Base-by-base conservation (phyloP, 2,797 vertebrate genomes). In the Peromyscus melanophrys region DNA sequence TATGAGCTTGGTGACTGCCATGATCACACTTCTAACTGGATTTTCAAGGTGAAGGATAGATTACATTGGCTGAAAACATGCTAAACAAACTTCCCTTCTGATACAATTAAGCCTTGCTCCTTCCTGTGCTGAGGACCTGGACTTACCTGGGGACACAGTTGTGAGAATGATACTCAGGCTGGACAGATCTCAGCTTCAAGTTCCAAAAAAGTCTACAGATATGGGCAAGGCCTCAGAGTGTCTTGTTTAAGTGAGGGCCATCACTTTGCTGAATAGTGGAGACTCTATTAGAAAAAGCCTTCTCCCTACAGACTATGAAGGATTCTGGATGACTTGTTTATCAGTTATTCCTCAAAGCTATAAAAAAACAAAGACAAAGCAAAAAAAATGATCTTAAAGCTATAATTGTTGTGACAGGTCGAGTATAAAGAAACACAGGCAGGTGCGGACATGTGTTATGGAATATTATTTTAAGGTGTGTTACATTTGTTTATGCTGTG, bases 41-140 rank as follows among this genome's bases (percentile, higher is more conserved):
- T 92, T 93, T 95, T 40, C 84, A 94, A 57, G 63, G 78, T 71
- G 57, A 69, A 55, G 63, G 55, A 92, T 96, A 84, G 97, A 96
- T 97, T 87, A 92, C 77, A 52, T 1, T 67, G 77, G n/a, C 91
- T 4, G 17, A 71, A 55, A 29, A 67, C 25, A 23, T 0, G 1
- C 69, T 71, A 4, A 4, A 69, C 84, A 46, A 46, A 31, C 90
- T 76, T 92, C 77, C 1, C 3, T 88, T 73, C 73, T 40, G 43
- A 65, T 46, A 78, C 61, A 73, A 43, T 86, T 55, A 86, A 78
- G 65, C 46, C 83, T 92, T 12, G 31, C 2, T 75, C 31, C 29
- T 81, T 75, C 49, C 59, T 91, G 85, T 17, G 71, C 59, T 4
- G 25, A 81, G 52, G 34, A 67, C 86, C 40, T 65, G 86, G 57